Base-by-base conservation (phyloP, 2,113 vertebrate species). In the Seriola aureovittata region DNA sequence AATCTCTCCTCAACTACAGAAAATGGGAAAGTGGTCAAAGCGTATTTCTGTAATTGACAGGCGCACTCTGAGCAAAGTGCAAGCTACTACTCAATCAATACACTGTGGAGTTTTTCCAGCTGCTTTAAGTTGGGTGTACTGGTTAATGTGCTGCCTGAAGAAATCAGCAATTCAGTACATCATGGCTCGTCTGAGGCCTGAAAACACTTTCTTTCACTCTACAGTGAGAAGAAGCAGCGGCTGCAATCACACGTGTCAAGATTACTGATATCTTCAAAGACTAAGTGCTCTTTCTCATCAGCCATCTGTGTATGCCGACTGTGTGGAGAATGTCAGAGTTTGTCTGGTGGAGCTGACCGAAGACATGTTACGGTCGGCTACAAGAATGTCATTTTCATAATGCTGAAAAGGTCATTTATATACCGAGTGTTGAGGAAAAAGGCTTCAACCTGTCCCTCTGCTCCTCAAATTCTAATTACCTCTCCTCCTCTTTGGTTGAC, bases 161-260 rank as follows among this genome's bases (percentile, higher is more conserved):
- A 85, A 91, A 92, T 93, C 89, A 93, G 80, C 71, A 78, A 75
- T 82, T 91, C 81, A 60, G 75, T 85, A 63, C 70, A 83, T 80
- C 73, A 69, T 19, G 62, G 72, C 68, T 79, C 12, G 58, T 71
- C 74, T 32, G 76, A 54, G 64, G 74, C 80, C 75, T 71, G 67
- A 78, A 70, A 91, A 86, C 60, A 59, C 48, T 60, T 75, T 71
- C 66, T 59, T 74, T 46, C n/a, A 23, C 62, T 71, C 70, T 40
- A 80, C 82, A 70, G 67, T 58, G 65, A 71, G 78, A 88, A 65
- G 29, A 74, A 70, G 70, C 63, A 8, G 8, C 71, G 58, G 68
- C 86, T 90, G 93, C 85, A 93, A 87, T 88, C 85, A 93, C 81
- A 90, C 77, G 76, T 91, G 93, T 91, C 65, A 25, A 81, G 89